Base-by-base conservation (phyloP, 2,113 vertebrate species). In the Globicephala melas region DNA sequence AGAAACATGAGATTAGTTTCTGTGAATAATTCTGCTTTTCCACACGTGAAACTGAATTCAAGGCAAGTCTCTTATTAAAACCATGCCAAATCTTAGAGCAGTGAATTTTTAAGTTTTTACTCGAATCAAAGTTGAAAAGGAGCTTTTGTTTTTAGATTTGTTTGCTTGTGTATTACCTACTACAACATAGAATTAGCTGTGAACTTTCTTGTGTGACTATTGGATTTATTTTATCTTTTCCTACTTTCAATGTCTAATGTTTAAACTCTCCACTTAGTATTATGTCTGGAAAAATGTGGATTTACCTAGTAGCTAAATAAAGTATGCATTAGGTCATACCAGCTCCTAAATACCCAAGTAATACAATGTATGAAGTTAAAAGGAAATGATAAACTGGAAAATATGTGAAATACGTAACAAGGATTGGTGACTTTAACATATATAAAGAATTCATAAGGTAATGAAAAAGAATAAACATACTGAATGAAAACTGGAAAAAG, bases 1-100 rank as follows among this genome's bases (percentile, higher is more conserved):
- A 84, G 73, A 96, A 96, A 94, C 68, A 89, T 77, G 26, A 89
- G 79, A 94, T 94, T 96, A 91, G 80, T 91, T 96, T 90, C 58
- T 36, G 26, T 90, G 83, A 74, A 74, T 89, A 97, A 94, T 89
- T 33, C 44, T 85, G 21, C 50, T 85, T 68, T 89, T 90, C 77
- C n/a, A 62, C 11, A 53, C 62, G 17, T 80, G 67, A 85, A 33
- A 36, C 18, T 81, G 38, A 67, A 23, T 28, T 68, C 6, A 74
- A 65, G 17, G 17, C 62, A 79, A 10, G 25, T 80, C 36, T 74
- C 17, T 90, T 74, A 60, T 76, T 65, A 67, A 92, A 81, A 71
- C 13, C 23, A 47, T 47, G 31, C 5, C 20, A 81, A 95, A 47
- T 94, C 26, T 84, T 80, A 73, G 23, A 25, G 31, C 1, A 53